Conservation (phyloP, 2,888 invertebrate genomes). For the Margaritifera margaritifera region DNA sequence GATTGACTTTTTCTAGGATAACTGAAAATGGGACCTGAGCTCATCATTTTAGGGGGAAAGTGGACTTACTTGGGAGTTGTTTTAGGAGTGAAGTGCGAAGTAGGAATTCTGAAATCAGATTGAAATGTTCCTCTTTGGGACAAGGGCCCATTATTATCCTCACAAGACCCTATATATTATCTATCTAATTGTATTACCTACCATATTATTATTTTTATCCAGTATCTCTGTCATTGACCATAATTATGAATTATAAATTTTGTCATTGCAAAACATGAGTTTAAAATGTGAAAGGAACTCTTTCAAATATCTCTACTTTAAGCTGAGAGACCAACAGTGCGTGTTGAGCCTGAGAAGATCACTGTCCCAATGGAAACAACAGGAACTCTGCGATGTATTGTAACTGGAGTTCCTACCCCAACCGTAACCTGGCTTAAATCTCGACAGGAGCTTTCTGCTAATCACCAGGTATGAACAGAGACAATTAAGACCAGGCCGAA, state of each 20-base stretch:
- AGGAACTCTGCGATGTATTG: constrained; percentile 84
- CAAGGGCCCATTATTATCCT: too few relatives aligned
- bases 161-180: not conserved
- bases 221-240: not conserved
- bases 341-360: constrained; percentile 79
- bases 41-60: too few relatives aligned
- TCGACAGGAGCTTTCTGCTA: constrained; percentile 77
- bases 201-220: not conserved
- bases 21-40: too few relatives aligned
- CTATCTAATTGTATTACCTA: too few relatives aligned
- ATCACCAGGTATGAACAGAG: constrained; percentile 72
- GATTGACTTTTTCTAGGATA: too few relatives aligned
- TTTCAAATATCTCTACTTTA: constrained; percentile 4
- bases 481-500: too few relatives aligned
- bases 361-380: constrained; percentile 80
- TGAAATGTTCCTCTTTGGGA: too few relatives aligned
- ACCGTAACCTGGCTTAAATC: constrained; percentile 88
- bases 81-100: too few relatives aligned
- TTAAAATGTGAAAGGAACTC: too few relatives aligned
- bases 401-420: constrained; percentile 84
- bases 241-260: not conserved
- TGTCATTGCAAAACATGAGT: not conserved
- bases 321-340: constrained; percentile 74
- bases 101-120: too few relatives aligned
- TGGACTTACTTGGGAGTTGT: too few relatives aligned